These are phyloP conservation scores for Bolinopsis microptera DNA, from an alignment of 37 sponge, comb jelly and placozoan genomes.

Conservation along the genomic window DNA sequence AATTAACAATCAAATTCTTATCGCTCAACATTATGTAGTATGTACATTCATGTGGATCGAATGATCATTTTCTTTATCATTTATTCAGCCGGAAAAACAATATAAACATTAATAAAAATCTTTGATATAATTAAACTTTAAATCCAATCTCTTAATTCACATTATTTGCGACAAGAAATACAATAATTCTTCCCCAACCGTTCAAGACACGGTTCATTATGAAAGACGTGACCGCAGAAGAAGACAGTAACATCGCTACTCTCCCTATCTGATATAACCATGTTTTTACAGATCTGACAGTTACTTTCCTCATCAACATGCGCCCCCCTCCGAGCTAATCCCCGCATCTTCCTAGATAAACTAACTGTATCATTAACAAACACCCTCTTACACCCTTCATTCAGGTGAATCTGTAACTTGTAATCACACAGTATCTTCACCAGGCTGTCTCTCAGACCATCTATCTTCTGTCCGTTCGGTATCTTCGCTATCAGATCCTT, in stretches of 20 bases:
- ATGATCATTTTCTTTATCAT: too few species aligned
- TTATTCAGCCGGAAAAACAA: too few species aligned
- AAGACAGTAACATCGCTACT: slow-evolving; percentile 68
- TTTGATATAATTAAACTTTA: too few species aligned
- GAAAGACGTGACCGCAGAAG: slow-evolving; percentile 86
- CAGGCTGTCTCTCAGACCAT: slow-evolving; percentile 76
- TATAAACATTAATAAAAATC: too few species aligned
- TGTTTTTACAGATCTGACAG: slow-evolving; percentile 54
- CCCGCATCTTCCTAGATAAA: neutral
- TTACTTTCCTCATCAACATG: slow-evolving; percentile 14
- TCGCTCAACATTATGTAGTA: too few species aligned
- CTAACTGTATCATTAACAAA: slow-evolving; percentile 81
- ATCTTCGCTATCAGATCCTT: slow-evolving; percentile 77
- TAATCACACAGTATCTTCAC: slow-evolving; percentile 94
- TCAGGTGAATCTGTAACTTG: slow-evolving; percentile 82
- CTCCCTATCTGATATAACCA: slow-evolving; percentile 17
- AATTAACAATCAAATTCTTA: too few species aligned
- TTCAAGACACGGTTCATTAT: slow-evolving; percentile 62
- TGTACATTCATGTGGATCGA: too few species aligned
- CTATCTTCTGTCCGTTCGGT: slow-evolving; percentile 74
- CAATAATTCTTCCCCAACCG: slow-evolving; percentile 25
- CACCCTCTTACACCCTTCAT: slow-evolving; percentile 90
- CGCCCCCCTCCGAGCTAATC: neutral
- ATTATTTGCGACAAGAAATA: slow-evolving; percentile 20
- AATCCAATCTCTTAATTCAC: too few species aligned